Evolutionary conservation across 2,113 vertebrate genomes (phyloP).

Genomic region (Lucifuga dentata): DNA sequence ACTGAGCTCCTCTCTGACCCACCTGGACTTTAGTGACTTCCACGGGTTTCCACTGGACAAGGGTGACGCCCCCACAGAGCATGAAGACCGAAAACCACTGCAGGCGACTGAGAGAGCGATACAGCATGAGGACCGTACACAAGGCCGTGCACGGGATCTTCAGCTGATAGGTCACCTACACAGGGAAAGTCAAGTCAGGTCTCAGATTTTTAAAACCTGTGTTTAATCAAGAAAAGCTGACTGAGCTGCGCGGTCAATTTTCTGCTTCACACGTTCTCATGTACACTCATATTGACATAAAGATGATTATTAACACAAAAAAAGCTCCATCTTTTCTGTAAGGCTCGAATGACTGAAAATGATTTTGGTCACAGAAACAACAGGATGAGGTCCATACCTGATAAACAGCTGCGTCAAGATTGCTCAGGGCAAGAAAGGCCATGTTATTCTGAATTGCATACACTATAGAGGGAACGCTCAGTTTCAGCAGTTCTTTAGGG

Average conservation of each 20-base stretch:
- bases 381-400: slow-evolving; percentile 83
- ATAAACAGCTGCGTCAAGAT: slow-evolving; percentile 96
- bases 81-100: slow-evolving; percentile 97
- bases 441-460: slow-evolving; percentile 98
- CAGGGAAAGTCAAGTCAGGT: not conserved
- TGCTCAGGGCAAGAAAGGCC: slow-evolving; percentile 96
- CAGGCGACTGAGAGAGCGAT: slow-evolving; percentile 89
- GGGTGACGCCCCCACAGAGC: slow-evolving; percentile 91
- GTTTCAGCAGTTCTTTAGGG: slow-evolving; percentile 90
- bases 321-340: no score
- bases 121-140: slow-evolving; percentile 95
- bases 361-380: not conserved
- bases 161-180: slow-evolving; percentile 95
- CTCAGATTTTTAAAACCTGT: no score
- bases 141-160: slow-evolving; percentile 98
- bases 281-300: no score
- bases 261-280: no score
- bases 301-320: no score
- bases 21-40: slow-evolving; percentile 93
- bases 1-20: not conserved
- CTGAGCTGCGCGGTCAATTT: no score
- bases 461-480: slow-evolving; percentile 93
- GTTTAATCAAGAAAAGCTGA: no score
- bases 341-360: not conserved
- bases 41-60: slow-evolving; percentile 94